phyloP scores from a whole-genome alignment of 2,113 vertebrate genomes.

The Laticauda laticaudata region DNA sequence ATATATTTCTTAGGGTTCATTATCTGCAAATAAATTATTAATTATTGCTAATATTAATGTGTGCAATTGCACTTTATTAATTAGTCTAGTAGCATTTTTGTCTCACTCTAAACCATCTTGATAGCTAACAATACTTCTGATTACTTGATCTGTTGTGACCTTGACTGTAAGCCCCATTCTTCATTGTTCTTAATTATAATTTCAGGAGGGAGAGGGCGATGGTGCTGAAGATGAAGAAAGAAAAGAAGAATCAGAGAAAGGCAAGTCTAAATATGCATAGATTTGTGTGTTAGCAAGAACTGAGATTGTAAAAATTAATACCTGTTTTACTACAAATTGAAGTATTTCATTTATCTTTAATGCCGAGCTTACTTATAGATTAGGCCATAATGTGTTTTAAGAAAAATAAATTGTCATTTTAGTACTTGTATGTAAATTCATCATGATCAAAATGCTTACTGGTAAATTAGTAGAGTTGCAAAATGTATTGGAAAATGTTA shows the following conservation, averaged over 20 bases:
- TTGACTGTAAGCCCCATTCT: neutral
- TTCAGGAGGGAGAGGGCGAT: constrained; percentile 43
- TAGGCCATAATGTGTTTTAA: neutral
- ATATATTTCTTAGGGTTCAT: neutral
- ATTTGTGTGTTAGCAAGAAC: neutral
- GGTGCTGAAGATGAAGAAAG: constrained; percentile 71
- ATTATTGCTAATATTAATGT: neutral
- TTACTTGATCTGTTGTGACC: neutral
- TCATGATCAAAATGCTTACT: neutral
- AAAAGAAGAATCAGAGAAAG: constrained; percentile 67
- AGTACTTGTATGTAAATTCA: neutral
- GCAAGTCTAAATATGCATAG: constrained; percentile 44
- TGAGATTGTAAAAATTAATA: neutral
- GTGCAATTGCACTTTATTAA: neutral
- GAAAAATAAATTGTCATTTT: neutral
- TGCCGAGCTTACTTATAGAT: neutral
- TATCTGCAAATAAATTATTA: neutral
- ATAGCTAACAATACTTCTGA: neutral
- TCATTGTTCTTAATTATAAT: constrained; percentile 19
- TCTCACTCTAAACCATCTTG: neutral
- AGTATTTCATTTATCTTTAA: neutral
- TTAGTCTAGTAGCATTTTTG: neutral
- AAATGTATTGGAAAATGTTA: neutral
- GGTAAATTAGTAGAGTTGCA: neutral
- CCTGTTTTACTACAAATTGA: neutral